phyloP scores from a whole-genome alignment of 2,113 vertebrate species.

The Lipophrys pholis region DNA sequence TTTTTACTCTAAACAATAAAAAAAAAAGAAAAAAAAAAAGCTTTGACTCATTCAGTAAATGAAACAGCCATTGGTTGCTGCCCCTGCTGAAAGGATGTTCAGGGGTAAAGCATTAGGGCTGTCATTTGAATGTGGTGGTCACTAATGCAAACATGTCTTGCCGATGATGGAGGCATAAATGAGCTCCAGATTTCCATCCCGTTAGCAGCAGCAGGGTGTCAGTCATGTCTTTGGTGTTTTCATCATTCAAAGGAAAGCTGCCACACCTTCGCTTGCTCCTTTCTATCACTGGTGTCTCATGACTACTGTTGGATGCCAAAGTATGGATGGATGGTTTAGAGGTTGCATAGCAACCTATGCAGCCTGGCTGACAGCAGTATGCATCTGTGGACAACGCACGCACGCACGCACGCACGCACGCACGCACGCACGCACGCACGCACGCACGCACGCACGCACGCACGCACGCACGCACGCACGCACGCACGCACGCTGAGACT shows the following conservation, averaged over 20 bases:
- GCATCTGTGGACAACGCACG: conserved; percentile 47
- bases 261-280: conserved; percentile 16
- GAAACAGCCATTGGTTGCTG: too few relatives aligned
- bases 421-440: conserved; percentile 48
- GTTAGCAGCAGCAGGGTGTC: background rate
- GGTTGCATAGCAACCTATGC: conserved; percentile 75
- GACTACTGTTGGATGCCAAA: conserved; percentile 15
- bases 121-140: conserved; percentile 39
- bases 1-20: too few relatives aligned
- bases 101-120: background rate
- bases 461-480: conserved; percentile 44
- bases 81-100: background rate
- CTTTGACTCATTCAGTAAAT: background rate
- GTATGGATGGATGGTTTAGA: conserved; percentile 28
- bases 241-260: conserved; percentile 10
- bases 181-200: background rate
- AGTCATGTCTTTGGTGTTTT: background rate
- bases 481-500: conserved; percentile 50
- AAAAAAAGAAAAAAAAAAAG: too few relatives aligned
- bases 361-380: conserved; percentile 49
- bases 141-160: background rate
- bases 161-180: background rate
- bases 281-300: background rate
- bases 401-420: conserved; percentile 46
- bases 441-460: too few relatives aligned